Conservation (phyloP, 2,888 invertebrate genomes). For the Troides helena region DNA sequence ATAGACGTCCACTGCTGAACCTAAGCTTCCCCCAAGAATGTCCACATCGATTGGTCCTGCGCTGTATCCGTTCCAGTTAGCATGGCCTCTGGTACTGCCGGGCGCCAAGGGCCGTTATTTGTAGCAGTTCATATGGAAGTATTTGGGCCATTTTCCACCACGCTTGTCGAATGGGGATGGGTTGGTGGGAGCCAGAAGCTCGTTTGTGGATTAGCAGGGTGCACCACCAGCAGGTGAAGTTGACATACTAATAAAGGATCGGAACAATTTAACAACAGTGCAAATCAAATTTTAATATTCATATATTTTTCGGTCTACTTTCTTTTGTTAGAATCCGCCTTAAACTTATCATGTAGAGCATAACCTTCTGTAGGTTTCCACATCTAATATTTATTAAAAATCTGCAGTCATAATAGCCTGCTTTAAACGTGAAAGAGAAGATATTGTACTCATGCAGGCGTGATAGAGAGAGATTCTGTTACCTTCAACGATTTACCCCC, state of each 20-base stretch:
- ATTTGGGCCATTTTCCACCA: no score
- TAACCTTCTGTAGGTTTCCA: conserved; percentile 10
- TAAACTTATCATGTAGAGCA: background rate
- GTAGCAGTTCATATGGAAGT: no score
- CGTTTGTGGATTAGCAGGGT: no score
- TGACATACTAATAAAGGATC: background rate
- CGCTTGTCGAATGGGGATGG: no score
- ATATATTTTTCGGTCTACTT: background rate
- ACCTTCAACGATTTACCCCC: conserved; percentile 26
- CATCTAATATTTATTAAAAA: conserved; percentile 32
- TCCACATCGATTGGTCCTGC: no score
- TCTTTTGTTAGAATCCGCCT: background rate
- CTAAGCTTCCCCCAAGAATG: no score
- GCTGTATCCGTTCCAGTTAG: no score
- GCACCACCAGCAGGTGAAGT: no score
- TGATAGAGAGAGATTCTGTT: conserved; percentile 26
- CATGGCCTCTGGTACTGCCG: no score
- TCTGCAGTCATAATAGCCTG: conserved; percentile 30
- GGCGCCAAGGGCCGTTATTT: no score
- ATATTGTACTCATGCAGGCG: background rate
- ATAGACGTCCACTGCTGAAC: no score
- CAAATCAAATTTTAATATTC: background rate
- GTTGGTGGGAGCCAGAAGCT: no score
- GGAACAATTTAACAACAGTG: background rate
- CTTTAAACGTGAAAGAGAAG: conserved; percentile 1